phyloP scores from a whole-genome alignment of 2,113 vertebrate genomes.

The Dolichallabes microphthalmus region DNA sequence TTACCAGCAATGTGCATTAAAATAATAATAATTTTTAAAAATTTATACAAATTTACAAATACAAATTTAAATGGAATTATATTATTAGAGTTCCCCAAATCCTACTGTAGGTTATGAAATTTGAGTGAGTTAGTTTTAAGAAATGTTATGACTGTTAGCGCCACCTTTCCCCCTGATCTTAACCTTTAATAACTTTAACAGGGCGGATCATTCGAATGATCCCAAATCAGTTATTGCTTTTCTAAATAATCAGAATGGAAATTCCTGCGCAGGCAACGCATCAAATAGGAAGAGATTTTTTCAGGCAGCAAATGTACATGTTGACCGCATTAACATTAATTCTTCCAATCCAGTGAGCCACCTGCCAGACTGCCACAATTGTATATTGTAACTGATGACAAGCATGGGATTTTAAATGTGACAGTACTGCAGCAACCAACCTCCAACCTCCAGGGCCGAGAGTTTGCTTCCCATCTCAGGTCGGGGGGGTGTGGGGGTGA shows the following conservation, averaged over 20 bases:
- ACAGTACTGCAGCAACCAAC: neutral
- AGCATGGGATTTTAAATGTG: neutral
- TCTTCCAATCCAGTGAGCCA: conserved; percentile 1
- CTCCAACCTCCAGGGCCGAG: too few relatives aligned
- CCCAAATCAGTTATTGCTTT: neutral
- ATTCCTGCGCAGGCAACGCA: neutral
- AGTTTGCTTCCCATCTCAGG: too few relatives aligned
- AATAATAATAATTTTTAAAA: neutral
- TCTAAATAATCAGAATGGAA: neutral
- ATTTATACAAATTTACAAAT: neutral
- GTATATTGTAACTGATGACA: neutral
- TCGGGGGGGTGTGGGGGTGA: too few relatives aligned
- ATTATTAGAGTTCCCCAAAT: neutral
- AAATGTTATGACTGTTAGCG: neutral
- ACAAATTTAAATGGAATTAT: neutral
- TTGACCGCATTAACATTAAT: conserved; percentile 27
- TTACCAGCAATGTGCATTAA: neutral
- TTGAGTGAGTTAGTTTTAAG: neutral
- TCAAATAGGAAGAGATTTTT: neutral
- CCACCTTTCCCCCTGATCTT: neutral
- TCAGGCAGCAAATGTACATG: conserved; percentile 1
- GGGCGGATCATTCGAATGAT: neutral
- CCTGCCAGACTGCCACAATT: conserved; percentile 1
- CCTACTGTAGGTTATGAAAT: neutral
- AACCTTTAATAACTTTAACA: neutral